phyloP scores from a whole-genome alignment of 1,140 invertebrate genomes.

The Mercenaria mercenaria region DNA sequence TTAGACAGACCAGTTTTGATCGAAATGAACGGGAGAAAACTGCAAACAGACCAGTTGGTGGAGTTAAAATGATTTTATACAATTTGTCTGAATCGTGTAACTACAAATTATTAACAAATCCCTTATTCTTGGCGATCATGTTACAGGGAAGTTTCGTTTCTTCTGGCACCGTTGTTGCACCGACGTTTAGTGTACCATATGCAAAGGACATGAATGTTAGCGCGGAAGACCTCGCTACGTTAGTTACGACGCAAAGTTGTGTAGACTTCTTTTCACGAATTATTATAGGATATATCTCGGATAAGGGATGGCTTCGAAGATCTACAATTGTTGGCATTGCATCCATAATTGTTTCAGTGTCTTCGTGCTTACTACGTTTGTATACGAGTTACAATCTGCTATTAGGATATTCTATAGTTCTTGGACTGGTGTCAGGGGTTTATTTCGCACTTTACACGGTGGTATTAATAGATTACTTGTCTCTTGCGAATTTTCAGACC shows the following conservation, averaged over 20 bases:
- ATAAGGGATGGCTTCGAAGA: slow-evolving; percentile 6
- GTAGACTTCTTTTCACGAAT: slow-evolving; percentile 24
- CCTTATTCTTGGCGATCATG: not conserved
- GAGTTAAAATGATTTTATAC: not conserved
- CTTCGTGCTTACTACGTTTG: not conserved
- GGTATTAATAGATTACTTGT: slow-evolving; percentile 36
- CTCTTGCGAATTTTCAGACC: not conserved
- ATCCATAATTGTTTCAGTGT: not conserved
- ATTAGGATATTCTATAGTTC: not conserved
- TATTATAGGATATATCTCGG: slow-evolving; percentile 4
- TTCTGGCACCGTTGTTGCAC: not conserved
- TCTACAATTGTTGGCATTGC: not conserved
- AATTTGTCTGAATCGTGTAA: not conserved
- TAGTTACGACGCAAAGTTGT: slow-evolving; percentile 14
- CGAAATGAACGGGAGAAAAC: not conserved
- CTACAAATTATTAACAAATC: slow-evolving; percentile 23
- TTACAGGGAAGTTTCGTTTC: not conserved
- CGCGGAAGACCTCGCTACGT: not conserved
- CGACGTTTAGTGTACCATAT: slow-evolving; percentile 34
- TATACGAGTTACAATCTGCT: not conserved
- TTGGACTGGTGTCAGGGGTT: slow-evolving; percentile 20
- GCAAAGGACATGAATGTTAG: slow-evolving; percentile 17
- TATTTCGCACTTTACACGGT: slow-evolving; percentile 43
- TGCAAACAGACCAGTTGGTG: not conserved
- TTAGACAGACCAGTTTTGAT: not conserved